phyloP scores from a whole-genome alignment of 92 coral and sea anemone genomes.

The Pocillopora meandrina region DNA sequence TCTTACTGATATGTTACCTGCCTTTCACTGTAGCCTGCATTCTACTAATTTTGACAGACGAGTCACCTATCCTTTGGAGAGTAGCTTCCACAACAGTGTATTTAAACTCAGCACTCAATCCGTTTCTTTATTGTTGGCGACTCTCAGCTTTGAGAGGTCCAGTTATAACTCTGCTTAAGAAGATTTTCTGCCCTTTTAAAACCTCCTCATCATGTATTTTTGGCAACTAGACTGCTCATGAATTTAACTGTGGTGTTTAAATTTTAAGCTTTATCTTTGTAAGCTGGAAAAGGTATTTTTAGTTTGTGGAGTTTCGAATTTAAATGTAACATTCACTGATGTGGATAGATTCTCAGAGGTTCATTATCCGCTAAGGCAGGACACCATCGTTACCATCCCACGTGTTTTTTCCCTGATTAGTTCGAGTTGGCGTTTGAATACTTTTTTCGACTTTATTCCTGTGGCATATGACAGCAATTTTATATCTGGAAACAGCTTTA shows the following conservation, averaged over 20 bases:
- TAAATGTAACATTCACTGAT: neutral
- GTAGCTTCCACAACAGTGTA: slow-evolving; percentile 8
- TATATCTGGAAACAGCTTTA: neutral
- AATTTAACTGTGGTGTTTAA: slow-evolving; percentile 7
- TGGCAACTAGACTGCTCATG: neutral
- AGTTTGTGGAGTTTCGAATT: slow-evolving; percentile 7
- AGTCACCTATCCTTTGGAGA: neutral
- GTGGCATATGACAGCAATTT: neutral
- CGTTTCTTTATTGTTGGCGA: slow-evolving; percentile 19
- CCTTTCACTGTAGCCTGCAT: slow-evolving; percentile 1
- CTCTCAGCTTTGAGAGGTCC: slow-evolving; percentile 2
- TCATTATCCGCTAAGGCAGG: neutral
- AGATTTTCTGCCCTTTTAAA: neutral
- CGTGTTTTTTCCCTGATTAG: neutral
- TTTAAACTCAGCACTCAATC: slow-evolving; percentile 24
- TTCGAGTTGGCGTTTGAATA: neutral
- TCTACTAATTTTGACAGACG: neutral
- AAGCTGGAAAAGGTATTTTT: neutral
- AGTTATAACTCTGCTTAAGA: neutral
- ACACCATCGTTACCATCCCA: slow-evolving; percentile 5
- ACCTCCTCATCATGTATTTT: no score
- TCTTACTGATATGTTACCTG: slow-evolving; percentile 4
- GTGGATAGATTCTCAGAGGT: slow-evolving; percentile 17
- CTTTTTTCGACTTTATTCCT: neutral
- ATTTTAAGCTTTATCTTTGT: neutral